phyloP scores from a whole-genome alignment of 2,113 vertebrate genomes.

The Istiophorus platypterus region DNA sequence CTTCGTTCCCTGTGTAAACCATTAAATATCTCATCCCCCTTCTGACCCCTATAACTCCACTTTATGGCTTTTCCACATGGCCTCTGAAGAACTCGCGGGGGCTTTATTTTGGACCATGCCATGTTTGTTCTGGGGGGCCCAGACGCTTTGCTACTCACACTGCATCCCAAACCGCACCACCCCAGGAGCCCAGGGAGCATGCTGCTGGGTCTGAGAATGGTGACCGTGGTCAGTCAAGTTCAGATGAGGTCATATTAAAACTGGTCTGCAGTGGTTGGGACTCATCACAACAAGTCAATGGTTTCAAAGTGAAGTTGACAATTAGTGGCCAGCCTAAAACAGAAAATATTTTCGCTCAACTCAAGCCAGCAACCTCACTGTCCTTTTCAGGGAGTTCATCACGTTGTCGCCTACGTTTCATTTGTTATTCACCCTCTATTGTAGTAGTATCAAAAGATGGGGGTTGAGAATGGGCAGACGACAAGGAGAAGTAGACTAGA shows the following conservation, averaged over 20 bases:
- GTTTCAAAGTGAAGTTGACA: constrained; percentile 34
- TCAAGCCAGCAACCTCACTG: constrained; percentile 18
- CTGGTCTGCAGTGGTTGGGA: constrained; percentile 18
- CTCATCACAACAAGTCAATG: constrained; percentile 18
- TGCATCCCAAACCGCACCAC: constrained; percentile 78
- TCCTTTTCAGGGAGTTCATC: constrained; percentile 32
- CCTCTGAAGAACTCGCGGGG: constrained; percentile 79
- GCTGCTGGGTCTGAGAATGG: constrained; percentile 62
- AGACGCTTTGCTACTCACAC: constrained; percentile 67
- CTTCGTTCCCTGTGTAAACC: constrained; percentile 74
- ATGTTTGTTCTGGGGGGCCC: constrained; percentile 82
- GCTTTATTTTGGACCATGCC: constrained; percentile 84
- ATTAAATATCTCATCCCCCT: constrained; percentile 81
- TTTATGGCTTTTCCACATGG: constrained; percentile 87
- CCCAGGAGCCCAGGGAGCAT: constrained; percentile 62
- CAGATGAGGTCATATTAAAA: constrained; percentile 65
- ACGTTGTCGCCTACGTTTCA: constrained; percentile 21
- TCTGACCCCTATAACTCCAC: constrained; percentile 79
- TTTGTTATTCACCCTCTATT: background rate
- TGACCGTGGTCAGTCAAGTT: constrained; percentile 69
- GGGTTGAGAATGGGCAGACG: background rate
- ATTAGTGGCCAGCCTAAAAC: constrained; percentile 54
- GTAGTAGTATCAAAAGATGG: background rate
- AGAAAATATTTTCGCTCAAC: constrained; percentile 40
- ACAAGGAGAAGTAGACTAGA: constrained; percentile 6